Evolutionary conservation across 2,797 vertebrate genomes (phyloP), one percentile per base, ranked within the genome.

Genomic region (Catharus ustulatus): DNA sequence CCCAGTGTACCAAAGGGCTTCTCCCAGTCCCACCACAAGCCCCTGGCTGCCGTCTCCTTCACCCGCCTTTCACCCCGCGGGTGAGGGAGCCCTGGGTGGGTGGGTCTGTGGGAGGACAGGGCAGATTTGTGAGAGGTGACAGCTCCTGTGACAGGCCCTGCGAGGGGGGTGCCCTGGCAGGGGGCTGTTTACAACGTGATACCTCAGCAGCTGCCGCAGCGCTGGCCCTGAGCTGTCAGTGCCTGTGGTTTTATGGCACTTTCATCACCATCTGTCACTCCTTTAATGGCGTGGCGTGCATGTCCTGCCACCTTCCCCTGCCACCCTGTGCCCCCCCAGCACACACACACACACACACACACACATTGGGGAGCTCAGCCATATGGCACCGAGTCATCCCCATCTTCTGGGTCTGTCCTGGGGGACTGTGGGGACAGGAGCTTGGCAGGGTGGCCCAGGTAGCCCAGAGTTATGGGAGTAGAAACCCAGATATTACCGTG

Each of bases 211-310:
- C 96, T 97, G 95, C 85, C 82, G 76, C 64, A 51, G 91, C n/a
- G 14, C 2, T 55, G n/a, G 75, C 84, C 54, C 3, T 71, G 93
- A 90, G 90, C 77, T 93, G 66, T 89, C 95, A 84, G 30, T 76
- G 87, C 90, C 87, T 81, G 77, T 2, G 3, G 90, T 91, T 96
- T 97, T 95, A 94, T 83, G 90, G 90, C 83, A 77, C 94, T 95
- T 96, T 81, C 80, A 79, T 94, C 88, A 67, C 96, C 96, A 96
- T 97, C 93, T 97, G 96, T 97, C 90, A 91, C 82, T 90, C 72
- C 86, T 91, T 75, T 90, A 79, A 84, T 86, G 81, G 88, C 58
- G 8, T 54, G 58, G 71, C 4, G n/a, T 90, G 81, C 3, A 0
- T 2, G 3, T 84, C 92, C 73, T 92, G 93, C 88, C 94, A 91